Conservation (phyloP, 1,140 invertebrate species). For the Lineus longissimus region DNA sequence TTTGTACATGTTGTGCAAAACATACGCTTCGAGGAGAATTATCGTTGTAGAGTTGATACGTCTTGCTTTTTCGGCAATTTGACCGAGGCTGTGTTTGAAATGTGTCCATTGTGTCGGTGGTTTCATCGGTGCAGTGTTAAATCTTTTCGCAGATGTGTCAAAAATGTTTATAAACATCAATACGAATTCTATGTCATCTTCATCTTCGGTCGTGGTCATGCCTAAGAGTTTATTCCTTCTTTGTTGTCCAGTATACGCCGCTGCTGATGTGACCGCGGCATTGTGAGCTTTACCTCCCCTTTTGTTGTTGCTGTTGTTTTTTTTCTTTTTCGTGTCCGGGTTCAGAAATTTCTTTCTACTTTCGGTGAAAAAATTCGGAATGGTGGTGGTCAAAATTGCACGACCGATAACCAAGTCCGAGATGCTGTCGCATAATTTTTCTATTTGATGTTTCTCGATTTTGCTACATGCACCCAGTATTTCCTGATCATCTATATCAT, state of each 20-base stretch:
- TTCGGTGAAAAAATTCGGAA: background rate
- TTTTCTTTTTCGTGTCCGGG: background rate
- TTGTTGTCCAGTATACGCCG: too few species aligned
- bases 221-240: background rate
- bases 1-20: slow-evolving; percentile 5
- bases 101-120: background rate
- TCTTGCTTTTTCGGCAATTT: slow-evolving; percentile 5
- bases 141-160: background rate
- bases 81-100: background rate
- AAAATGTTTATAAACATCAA: slow-evolving; percentile 5
- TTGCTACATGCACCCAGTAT: background rate
- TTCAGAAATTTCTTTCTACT: background rate
- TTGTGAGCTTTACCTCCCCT: too few species aligned
- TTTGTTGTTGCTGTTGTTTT: background rate
- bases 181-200: background rate
- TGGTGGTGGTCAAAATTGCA: slow-evolving; percentile 3
- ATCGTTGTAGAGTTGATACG: background rate
- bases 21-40: background rate
- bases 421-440: slow-evolving; percentile 5
- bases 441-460: slow-evolving; percentile 2
- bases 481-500: background rate
- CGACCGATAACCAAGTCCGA: background rate
- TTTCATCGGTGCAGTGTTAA: background rate
- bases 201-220: background rate
- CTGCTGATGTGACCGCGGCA: too few species aligned